phyloP scores from a whole-genome alignment of 2,113 vertebrate genomes.

The Nesogale talazaci region DNA sequence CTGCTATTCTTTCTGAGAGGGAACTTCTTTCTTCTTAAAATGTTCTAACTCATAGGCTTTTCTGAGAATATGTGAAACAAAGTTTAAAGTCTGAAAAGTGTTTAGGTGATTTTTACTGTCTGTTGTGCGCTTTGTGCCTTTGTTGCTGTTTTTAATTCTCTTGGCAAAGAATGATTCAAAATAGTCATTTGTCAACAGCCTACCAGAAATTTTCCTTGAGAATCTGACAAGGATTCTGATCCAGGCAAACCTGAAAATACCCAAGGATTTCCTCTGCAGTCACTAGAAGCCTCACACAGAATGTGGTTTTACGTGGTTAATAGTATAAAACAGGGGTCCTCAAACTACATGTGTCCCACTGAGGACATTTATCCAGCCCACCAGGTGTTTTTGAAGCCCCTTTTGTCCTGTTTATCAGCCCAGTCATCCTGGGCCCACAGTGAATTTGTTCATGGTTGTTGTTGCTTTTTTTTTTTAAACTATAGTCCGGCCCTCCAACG shows the following conservation, averaged over 20 bases:
- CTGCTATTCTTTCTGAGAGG: neutral
- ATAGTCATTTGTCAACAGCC: neutral
- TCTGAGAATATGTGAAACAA: conserved; percentile 6
- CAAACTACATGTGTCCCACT: too few species aligned
- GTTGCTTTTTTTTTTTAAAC: too few species aligned
- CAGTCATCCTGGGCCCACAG: too few species aligned
- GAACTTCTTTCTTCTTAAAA: neutral
- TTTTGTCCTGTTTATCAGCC: too few species aligned
- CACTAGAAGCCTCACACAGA: neutral
- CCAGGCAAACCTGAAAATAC: neutral
- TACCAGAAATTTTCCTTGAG: neutral
- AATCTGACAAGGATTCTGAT: neutral
- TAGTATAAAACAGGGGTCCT: too few species aligned
- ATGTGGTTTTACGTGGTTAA: neutral
- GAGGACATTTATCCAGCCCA: too few species aligned
- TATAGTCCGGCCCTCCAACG: too few species aligned
- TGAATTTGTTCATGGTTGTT: too few species aligned
- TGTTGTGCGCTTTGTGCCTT: neutral
- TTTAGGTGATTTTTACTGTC: neutral
- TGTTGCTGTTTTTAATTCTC: neutral
- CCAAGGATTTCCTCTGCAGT: neutral
- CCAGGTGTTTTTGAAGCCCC: too few species aligned
- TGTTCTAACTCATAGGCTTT: neutral
- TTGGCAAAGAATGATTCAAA: neutral
- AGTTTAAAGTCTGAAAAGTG: neutral